These are phyloP conservation scores for Tragelaphus strepsiceros DNA, from an alignment of 2,113 vertebrate species.

Conservation along the genomic window DNA sequence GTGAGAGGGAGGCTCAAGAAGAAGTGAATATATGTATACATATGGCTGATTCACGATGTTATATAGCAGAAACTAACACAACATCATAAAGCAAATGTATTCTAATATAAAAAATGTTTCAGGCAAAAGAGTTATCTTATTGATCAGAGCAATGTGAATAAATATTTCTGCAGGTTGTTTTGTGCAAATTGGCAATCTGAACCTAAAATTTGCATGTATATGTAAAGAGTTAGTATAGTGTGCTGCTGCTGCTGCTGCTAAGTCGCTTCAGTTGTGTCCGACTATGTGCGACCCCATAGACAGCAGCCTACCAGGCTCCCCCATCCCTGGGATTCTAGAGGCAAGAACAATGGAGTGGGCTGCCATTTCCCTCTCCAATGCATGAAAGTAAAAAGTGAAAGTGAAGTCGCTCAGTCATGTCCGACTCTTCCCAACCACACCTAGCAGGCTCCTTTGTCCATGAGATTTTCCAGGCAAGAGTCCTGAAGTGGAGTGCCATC, in stretches of 20 bases:
- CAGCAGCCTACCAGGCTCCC: too few species aligned
- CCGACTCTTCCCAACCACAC: rapidly evolving
- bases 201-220: not conserved
- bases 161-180: not conserved
- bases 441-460: too few species aligned
- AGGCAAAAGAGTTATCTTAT: not conserved
- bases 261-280: too few species aligned
- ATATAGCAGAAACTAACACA: not conserved
- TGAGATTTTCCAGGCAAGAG: too few species aligned
- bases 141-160: not conserved
- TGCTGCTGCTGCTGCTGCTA: too few species aligned
- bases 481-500: too few species aligned
- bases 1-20: not conserved
- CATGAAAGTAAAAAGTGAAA: too few species aligned
- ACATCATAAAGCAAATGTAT: not conserved
- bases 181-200: not conserved
- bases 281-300: too few species aligned
- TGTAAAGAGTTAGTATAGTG: not conserved
- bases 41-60: not conserved
- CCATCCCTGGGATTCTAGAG: too few species aligned
- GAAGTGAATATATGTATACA: not conserved
- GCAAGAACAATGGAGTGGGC: too few species aligned
- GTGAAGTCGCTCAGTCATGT: too few species aligned
- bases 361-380: too few species aligned
- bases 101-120: not conserved